Evolutionary conservation across 2,888 invertebrate species (phyloP).

Genomic region (Malthinus seriepunctatus): DNA sequence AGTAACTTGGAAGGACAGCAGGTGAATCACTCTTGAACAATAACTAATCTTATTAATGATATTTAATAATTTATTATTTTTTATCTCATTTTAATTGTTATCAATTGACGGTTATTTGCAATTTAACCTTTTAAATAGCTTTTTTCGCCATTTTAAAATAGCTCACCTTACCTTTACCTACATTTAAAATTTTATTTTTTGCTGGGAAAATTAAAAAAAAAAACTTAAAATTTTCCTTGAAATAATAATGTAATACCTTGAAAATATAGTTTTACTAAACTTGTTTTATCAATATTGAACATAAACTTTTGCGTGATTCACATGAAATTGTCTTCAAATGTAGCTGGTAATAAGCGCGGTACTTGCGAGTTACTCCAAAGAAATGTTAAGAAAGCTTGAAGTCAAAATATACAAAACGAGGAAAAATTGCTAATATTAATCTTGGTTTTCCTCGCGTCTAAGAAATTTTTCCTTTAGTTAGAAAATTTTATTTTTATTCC

Average conservation of each 20-base stretch:
- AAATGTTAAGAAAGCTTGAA: too few relatives aligned
- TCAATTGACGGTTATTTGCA: not conserved
- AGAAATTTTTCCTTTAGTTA: too few relatives aligned
- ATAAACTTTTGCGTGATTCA: too few relatives aligned
- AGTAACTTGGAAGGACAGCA: slow-evolving; percentile 12
- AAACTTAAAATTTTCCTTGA: slow-evolving; percentile 3
- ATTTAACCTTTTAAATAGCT: not conserved
- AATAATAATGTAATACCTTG: slow-evolving; percentile 1
- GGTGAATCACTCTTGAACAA: slow-evolving; percentile 3
- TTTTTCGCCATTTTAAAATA: not conserved
- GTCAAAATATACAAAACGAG: too few relatives aligned
- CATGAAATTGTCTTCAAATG: too few relatives aligned
- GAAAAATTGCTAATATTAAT: too few relatives aligned
- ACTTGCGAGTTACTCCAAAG: too few relatives aligned
- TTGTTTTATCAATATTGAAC: not conserved
- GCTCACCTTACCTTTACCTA: slow-evolving; percentile 7
- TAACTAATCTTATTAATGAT: too few relatives aligned
- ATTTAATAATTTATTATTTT: not conserved
- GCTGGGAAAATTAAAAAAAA: not conserved
- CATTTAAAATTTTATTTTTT: slow-evolving; percentile 5
- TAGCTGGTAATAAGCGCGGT: too few relatives aligned
- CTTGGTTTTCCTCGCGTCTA: too few relatives aligned
- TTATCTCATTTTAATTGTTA: not conserved
- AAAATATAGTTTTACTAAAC: slow-evolving; percentile 1
- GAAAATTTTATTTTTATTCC: too few relatives aligned